phyloP scores from a whole-genome alignment of 2,797 vertebrate species.

The Glossophaga mutica region DNA sequence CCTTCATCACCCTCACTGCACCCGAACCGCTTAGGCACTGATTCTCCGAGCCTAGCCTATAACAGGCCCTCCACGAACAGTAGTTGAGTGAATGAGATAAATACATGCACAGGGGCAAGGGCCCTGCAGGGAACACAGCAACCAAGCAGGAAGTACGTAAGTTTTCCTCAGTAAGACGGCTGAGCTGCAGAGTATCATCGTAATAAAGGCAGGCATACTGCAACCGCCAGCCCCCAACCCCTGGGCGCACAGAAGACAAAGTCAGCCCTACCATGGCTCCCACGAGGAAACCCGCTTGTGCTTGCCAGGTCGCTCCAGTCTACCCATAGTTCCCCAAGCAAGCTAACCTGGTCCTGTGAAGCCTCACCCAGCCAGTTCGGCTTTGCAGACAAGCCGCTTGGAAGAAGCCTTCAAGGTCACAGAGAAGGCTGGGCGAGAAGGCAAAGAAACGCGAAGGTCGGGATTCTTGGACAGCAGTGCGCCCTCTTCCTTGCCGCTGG shows the following conservation, averaged over 20 bases:
- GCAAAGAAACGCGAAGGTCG: accelerated
- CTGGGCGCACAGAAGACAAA: neutral
- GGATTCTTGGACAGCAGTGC: neutral
- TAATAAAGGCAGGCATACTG: accelerated
- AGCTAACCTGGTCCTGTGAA: neutral
- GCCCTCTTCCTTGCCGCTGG: neutral
- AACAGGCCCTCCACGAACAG: neutral
- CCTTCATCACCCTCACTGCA: neutral
- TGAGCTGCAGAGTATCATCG: neutral
- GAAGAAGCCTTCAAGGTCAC: neutral
- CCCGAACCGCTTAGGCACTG: neutral
- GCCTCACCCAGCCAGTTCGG: neutral
- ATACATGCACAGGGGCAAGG: neutral
- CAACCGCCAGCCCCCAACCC: neutral
- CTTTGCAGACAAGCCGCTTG: neutral
- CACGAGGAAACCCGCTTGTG: neutral
- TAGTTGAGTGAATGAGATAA: neutral
- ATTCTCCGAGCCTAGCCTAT: neutral
- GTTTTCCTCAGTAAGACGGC: neutral
- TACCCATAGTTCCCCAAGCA: neutral
- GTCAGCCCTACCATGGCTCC: neutral
- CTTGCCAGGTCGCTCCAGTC: neutral
- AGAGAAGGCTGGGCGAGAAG: neutral
- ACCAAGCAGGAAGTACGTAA: neutral
- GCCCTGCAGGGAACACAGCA: accelerated